These are phyloP conservation scores for Oreortyx pictus DNA, from an alignment of 2,797 vertebrate genomes.

Conservation along the genomic window DNA sequence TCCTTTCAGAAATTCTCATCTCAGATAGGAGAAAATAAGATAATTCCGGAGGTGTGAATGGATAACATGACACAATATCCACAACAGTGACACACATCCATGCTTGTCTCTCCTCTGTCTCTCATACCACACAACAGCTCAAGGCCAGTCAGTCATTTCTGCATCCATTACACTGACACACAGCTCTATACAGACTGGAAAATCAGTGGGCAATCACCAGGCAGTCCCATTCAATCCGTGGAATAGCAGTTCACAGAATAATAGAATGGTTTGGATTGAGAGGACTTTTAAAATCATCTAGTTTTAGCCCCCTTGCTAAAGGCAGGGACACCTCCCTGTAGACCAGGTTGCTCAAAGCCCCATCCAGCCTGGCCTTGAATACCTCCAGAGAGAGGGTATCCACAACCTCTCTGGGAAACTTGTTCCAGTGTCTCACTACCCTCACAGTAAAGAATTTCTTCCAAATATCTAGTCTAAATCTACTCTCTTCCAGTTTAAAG, in stretches of 20 bases:
- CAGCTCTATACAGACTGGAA: background rate
- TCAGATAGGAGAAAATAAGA: background rate
- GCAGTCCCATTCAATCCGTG: background rate
- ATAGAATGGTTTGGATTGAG: too few species aligned
- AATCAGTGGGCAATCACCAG: background rate
- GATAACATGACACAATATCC: background rate
- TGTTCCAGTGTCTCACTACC: too few species aligned
- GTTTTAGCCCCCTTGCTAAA: too few species aligned
- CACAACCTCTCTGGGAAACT: too few species aligned
- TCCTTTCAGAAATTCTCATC: background rate
- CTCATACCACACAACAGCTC: background rate
- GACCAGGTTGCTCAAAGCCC: too few species aligned
- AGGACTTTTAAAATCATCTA: too few species aligned
- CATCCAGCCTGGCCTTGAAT: too few species aligned
- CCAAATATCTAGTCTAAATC: too few species aligned
- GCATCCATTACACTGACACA: background rate
- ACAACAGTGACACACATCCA: background rate
- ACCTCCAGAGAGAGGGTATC: too few species aligned
- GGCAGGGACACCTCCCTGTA: too few species aligned
- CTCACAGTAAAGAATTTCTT: too few species aligned
- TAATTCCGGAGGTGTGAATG: background rate
- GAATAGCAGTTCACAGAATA: background rate
- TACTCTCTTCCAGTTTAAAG: too few species aligned
- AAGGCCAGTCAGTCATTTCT: background rate
- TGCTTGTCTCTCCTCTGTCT: background rate